Base-by-base conservation (phyloP, 2,888 invertebrate species). In the Coenonympha glycerion region DNA sequence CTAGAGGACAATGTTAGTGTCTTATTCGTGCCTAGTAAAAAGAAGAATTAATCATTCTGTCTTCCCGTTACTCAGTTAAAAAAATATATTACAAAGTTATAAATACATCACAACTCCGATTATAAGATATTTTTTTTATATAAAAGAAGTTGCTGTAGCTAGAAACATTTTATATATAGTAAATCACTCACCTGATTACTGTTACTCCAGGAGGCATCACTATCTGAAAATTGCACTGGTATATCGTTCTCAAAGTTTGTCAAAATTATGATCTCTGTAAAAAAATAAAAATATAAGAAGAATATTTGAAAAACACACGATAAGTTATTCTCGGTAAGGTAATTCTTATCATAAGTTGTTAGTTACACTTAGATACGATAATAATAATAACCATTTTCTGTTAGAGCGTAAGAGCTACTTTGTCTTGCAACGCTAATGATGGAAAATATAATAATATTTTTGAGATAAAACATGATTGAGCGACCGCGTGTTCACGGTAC, bases 101-200 rank as follows among this genome's bases (percentile, higher is more conserved):
- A n/a, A n/a, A n/a, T n/a, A n/a, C n/a, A n/a, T n/a, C n/a, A n/a
- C n/a, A n/a, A n/a, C n/a, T n/a, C n/a, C n/a, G n/a, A n/a, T n/a
- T n/a, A n/a, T n/a, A n/a, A n/a, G n/a, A n/a, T n/a, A n/a, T n/a
- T n/a, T n/a, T n/a, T n/a, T n/a, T n/a, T n/a, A n/a, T n/a, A n/a
- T n/a, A n/a, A n/a, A n/a, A n/a, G n/a, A n/a, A n/a, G n/a, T n/a
- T n/a, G n/a, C n/a, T n/a, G n/a, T n/a, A n/a, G n/a, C n/a, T n/a
- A n/a, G n/a, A n/a, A n/a, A n/a, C n/a, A n/a, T n/a, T n/a, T n/a
- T n/a, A n/a, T n/a, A n/a, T n/a, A n/a, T n/a, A n/a, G n/a, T n/a
- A n/a, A n/a, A n/a, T 39, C 18, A 30, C 37, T 37, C 34, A 34
- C 40, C 40, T 30, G 18, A 18, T 13, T n/a, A n/a, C n/a, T 41